phyloP scores from a whole-genome alignment of 2,797 vertebrate genomes.

The Melanotaenia boesemani region DNA sequence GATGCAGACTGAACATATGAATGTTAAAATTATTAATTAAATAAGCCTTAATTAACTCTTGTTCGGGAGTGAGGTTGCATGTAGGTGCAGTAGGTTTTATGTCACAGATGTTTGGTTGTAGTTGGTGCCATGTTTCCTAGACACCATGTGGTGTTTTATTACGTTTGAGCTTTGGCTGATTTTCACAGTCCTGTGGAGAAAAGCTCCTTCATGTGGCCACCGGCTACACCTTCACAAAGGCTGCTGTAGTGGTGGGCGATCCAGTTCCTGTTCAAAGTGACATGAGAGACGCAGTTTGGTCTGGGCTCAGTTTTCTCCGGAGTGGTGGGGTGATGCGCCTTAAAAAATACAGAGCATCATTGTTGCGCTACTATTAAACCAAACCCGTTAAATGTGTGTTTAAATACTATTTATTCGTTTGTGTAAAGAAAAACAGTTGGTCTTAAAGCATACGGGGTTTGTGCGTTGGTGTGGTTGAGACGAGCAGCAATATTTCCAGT shows the following conservation, averaged over 20 bases:
- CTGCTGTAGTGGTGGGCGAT: slow-evolving; percentile 28
- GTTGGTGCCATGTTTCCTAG: neutral
- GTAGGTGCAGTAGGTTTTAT: neutral
- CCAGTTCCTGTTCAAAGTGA: slow-evolving; percentile 49
- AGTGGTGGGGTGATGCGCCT: too few species aligned
- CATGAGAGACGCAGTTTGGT: slow-evolving; percentile 10
- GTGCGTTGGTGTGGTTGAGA: neutral
- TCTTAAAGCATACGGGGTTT: neutral
- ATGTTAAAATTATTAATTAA: too few species aligned
- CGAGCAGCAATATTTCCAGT: neutral
- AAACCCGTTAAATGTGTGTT: neutral
- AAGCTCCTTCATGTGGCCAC: slow-evolving; percentile 62
- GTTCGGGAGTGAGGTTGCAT: neutral
- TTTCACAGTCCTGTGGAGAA: slow-evolving; percentile 17
- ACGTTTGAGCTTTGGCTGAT: slow-evolving; percentile 2
- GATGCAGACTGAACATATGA: too few species aligned
- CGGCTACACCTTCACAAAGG: slow-evolving; percentile 21
- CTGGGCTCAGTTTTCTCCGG: slow-evolving; percentile 12
- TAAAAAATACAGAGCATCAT: too few species aligned
- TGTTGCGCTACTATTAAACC: neutral
- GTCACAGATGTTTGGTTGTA: neutral
- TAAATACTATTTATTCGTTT: too few species aligned
- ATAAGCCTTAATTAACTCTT: neutral
- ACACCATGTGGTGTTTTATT: slow-evolving; percentile 9
- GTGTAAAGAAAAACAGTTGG: neutral